A percentile compares a stretch with the other conserved stretches of the same genome.
Evolutionary conservation across 2,797 vertebrate species (phyloP).

Genomic region (Rhabdomys pumilio): DNA sequence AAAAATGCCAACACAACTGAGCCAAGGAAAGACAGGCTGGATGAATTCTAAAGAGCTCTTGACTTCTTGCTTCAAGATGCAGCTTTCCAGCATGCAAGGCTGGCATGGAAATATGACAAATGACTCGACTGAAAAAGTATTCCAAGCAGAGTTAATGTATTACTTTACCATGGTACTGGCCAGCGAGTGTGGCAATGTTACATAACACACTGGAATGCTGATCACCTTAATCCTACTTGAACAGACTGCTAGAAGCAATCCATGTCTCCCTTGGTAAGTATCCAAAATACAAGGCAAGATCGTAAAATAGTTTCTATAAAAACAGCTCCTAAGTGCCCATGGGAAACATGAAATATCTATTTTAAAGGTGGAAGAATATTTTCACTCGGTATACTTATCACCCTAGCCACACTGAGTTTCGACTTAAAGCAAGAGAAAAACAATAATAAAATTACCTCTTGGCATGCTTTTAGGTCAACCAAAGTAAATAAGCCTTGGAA

Average conservation of each 20-base stretch:
- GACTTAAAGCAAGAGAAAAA: background rate
- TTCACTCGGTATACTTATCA: conserved; percentile 22
- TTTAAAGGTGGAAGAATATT: conserved; percentile 67
- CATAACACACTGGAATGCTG: conserved; percentile 59
- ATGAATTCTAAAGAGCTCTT: conserved; percentile 40
- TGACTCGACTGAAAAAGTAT: background rate
- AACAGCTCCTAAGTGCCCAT: conserved; percentile 66
- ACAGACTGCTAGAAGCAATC: conserved; percentile 66
- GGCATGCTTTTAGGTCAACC: background rate
- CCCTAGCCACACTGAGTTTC: background rate
- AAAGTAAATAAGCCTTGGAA: conserved; percentile 53
- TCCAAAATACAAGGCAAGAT: conserved; percentile 70
- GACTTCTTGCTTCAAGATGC: background rate
- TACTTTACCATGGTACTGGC: conserved; percentile 43
- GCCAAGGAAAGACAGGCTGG: background rate
- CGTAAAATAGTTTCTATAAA: conserved; percentile 65
- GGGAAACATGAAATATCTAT: conserved; percentile 70
- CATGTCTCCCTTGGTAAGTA: conserved; percentile 70
- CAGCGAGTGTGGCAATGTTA: conserved; percentile 25
- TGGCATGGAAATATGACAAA: background rate
- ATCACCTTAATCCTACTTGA: conserved; percentile 43
- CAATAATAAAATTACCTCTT: conserved; percentile 21
- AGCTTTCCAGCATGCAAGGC: background rate
- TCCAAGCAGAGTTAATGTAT: conserved; percentile 20
- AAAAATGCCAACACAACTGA: background rate